Evolutionary conservation across 2,113 vertebrate genomes (phyloP), one percentile per base, ranked within the genome.

Genomic region (Perca flavescens): DNA sequence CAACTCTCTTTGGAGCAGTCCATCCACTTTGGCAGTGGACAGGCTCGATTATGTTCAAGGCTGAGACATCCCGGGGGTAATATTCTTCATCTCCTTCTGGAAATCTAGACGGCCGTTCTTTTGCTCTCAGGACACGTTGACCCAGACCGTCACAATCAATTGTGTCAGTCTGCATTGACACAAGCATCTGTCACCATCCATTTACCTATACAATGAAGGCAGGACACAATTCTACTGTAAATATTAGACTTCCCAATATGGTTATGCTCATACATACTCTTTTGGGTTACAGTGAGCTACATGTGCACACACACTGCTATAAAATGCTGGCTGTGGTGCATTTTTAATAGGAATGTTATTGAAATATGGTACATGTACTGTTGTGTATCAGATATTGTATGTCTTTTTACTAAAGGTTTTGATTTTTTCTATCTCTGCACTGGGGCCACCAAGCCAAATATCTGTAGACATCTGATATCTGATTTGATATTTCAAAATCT

Each of bases 41-140:
- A 83, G 78, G 57, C 84, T 90, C 76, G 57, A 91, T 91, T 91
- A 89, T 85, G 84, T 93, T 85, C 80, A 84, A 88, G 87, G 90
- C 86, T 86, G 61, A 78, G 82, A 79, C 71, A 74, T 90, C 90
- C 90, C 83, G 14, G 53, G 86, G 83, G 86, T 62, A 78, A 83
- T 91, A 88, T 86, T 89, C 84, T 86, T 89, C 76, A 83, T 86
- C 82, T 87, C 58, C 79, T 86, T 87, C 79, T 74, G 73, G 79
- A 84, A 83, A 85, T 85, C 69, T 74, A 87, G 86, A 69, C 63
- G n/a, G 47, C 49, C 22, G 43, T 79, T 81, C 50, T 52, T 89
- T 78, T 47, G 85, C 77, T 91, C 73, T 86, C 85, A 86, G 78
- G 71, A 83, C 89, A 90, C 69, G 81, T 85, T 16, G 53, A 75